Evolutionary conservation across 2,888 invertebrate species (phyloP), one percentile per base, ranked within the genome.

Genomic region (Lithophane leautieri): DNA sequence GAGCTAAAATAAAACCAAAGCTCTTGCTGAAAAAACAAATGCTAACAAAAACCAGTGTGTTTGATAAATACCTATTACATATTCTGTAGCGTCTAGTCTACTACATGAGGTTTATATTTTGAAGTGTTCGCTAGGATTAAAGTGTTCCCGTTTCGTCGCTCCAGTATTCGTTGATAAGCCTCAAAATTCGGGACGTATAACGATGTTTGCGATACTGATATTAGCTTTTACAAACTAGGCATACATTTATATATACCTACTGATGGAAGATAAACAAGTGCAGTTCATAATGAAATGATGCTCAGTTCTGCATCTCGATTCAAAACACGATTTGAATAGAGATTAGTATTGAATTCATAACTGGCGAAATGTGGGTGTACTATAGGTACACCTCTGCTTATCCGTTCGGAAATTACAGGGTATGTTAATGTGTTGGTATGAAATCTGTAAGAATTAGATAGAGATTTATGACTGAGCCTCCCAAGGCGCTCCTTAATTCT

Each of bases 41-140:
- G 28, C 34, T 54, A 16, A 22, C 16, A 28, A 54, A 44, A 34
- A 60, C 34, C 19, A n/a, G 42, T 22, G 16, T 42, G 11, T 50
- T 22, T 28, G n/a, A n/a, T 54, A 47, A 75, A 77, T 71, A n/a
- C n/a, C n/a, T n/a, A 73, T 61, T 52, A 4, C 44, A 12, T 34
- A 50, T 70, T 61, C 34, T 11, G 25, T 65, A 40, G 34, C 52
- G 40, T 19, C 22, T 19, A 44, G 63, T 19, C 42, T 52, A 16
- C 4, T 60, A 22, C 42, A 22, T 25, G 50, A 44, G 61, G 16
- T 52, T 66, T 61, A 73, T 61, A 58, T 28, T 73, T 56, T 28
- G 66, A 54, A 47, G 16, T 63, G 60, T 40, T 47, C n/a, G 19
- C 25, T 22, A 42, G 52, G 58, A 65, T 79, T 73, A 79, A 70